Base-by-base conservation (phyloP, 2,888 invertebrate species). In the Metallyticus violacea region DNA sequence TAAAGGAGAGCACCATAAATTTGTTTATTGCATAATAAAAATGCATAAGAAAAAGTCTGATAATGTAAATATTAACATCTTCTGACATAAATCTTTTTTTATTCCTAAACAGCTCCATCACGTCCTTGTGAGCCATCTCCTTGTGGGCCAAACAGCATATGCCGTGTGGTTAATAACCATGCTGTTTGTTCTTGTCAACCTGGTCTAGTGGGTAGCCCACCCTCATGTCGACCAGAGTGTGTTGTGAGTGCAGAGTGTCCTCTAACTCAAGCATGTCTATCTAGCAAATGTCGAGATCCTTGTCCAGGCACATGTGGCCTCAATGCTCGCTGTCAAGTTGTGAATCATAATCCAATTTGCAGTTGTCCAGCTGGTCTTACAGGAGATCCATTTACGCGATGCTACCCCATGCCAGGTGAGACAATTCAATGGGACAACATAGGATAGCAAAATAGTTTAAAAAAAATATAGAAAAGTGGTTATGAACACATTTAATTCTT, bases 341-440 rank as follows among this genome's bases (percentile, higher is more conserved):
- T 88, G 82, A 88, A 88, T 82, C 88, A 88, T 85, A 88, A 88
- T 76, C 88, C 88, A 27, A 88, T 88, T 29, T 88, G 88, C 80
- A 88, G 87, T 81, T 88, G 88, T 40, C 77, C 88, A 0, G 25
- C 85, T 88, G 94, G 94, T 77, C 96, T 94, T 90, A 95, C 95
- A 89, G 96, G 97, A 88, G 96, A 97, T 92, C 96, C 97, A 81
- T 96, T 97, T 90, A 93, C 94, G 89, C 93, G 93, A 88, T 96
- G 96, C 90, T 91, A 92, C 82, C 91, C 93, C 78, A 91, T 92
- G 89, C 88, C 86, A 85, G 91, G 88, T 88, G 40, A 83, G 86
- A 30, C 29, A 6, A 25, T 40, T n/a, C n/a, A n/a, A n/a, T n/a
- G n/a, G n/a, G n/a, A n/a, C n/a, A n/a, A n/a, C n/a, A n/a, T n/a